Percentiles rank a stretch among this genome's conserved stretches.
phyloP scores from a whole-genome alignment of 2,113 vertebrate species.

The Macquaria australasica region DNA sequence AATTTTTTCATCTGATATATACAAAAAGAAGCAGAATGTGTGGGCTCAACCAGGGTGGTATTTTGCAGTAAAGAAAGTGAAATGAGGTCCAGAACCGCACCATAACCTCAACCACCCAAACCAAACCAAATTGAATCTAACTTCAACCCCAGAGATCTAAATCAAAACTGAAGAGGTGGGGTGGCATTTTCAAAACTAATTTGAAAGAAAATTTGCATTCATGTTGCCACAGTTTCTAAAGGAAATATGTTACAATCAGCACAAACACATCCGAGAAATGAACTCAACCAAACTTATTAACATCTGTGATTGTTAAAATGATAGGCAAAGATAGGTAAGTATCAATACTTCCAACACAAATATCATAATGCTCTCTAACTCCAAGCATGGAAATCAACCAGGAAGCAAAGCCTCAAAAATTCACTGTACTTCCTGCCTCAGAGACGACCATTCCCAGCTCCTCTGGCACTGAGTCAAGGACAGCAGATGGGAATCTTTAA shows the following conservation, averaged over 20 bases:
- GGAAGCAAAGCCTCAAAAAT: slow-evolving; percentile 51
- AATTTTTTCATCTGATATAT: slow-evolving; percentile 6
- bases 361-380: slow-evolving; percentile 34
- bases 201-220: background rate
- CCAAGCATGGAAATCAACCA: slow-evolving; percentile 29
- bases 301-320: slow-evolving; percentile 5
- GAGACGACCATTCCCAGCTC: slow-evolving; percentile 53
- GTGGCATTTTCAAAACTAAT: background rate
- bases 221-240: background rate
- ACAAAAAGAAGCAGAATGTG: slow-evolving; percentile 25
- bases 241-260: background rate
- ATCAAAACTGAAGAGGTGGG: slow-evolving; percentile 3
- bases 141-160: slow-evolving; percentile 9
- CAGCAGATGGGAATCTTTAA: slow-evolving; percentile 82
- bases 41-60: slow-evolving; percentile 30
- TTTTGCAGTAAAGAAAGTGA: slow-evolving; percentile 19
- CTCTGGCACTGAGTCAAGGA: slow-evolving; percentile 78
- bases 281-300: slow-evolving; percentile 8
- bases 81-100: slow-evolving; percentile 26
- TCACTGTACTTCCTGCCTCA: slow-evolving; percentile 47
- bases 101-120: slow-evolving; percentile 18
- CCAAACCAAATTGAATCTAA: slow-evolving; percentile 25
- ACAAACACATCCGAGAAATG: background rate
- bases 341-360: slow-evolving; percentile 52
- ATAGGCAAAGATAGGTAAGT: background rate